Percentiles rank a stretch among this genome's conserved stretches.
phyloP scores from a whole-genome alignment of 2,113 vertebrate species.

The Pseudopodoces humilis region DNA sequence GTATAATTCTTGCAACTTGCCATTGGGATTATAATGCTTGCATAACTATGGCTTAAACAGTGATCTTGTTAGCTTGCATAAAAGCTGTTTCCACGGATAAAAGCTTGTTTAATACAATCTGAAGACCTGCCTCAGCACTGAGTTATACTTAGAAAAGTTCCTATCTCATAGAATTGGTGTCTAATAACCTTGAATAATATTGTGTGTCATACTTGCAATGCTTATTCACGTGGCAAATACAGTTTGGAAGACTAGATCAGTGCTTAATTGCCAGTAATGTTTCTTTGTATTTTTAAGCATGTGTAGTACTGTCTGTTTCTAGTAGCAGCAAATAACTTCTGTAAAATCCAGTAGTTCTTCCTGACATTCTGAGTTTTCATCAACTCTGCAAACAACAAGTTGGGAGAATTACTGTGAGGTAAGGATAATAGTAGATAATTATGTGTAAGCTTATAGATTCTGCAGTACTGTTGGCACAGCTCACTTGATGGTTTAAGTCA shows the following conservation, averaged over 20 bases:
- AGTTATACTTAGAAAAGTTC: background rate
- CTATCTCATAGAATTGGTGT: background rate
- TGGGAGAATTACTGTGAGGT: background rate
- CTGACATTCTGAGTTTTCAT: background rate
- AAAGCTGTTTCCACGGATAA: background rate
- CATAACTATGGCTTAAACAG: background rate
- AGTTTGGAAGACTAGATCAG: background rate
- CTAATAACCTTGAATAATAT: background rate
- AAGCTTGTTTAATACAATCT: background rate
- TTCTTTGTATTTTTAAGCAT: background rate
- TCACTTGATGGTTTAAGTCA: background rate
- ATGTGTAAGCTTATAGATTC: background rate
- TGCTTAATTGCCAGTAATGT: background rate
- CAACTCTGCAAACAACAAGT: background rate
- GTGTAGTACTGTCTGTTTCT: background rate
- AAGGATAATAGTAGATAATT: background rate
- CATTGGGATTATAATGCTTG: background rate
- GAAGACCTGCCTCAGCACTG: background rate
- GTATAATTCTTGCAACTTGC: background rate
- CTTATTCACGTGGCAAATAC: background rate
- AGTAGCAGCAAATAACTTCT: background rate
- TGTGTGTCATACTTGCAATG: background rate
- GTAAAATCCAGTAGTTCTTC: background rate
- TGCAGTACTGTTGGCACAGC: background rate
- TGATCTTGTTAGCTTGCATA: background rate